Percentiles rank a stretch among this genome's conserved stretches.
Conservation (phyloP, 2,888 invertebrate genomes). For the Oxytorus armatus region DNA sequence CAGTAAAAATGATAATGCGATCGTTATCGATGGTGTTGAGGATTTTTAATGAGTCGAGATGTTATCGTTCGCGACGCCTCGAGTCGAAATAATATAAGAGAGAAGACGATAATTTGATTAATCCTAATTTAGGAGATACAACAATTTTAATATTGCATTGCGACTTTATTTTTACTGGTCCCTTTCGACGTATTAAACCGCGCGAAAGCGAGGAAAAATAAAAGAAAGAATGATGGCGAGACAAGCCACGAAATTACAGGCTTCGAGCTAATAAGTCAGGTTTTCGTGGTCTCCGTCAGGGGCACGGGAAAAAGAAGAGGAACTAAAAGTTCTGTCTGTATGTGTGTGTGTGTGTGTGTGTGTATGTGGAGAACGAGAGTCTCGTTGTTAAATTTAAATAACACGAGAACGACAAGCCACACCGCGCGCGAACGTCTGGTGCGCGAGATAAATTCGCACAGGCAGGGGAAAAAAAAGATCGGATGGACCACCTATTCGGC, state of each 20-base stretch:
- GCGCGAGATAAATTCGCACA: constrained; percentile 76
- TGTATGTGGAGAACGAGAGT: constrained; percentile 61
- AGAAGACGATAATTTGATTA: constrained; percentile 20
- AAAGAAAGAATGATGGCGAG: constrained; percentile 37
- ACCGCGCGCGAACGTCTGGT: constrained; percentile 74
- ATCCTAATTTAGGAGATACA: constrained; percentile 11
- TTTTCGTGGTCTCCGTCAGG: constrained; percentile 34
- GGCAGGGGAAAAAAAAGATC: constrained; percentile 59
- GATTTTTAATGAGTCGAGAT: constrained; percentile 54
- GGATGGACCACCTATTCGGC: constrained; percentile 78
- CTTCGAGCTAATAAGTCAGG: constrained; percentile 76
- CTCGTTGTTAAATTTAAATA: constrained; percentile 82
- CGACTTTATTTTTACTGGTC: constrained; percentile 7
- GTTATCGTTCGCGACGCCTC: constrained; percentile 50
- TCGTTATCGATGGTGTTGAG: constrained; percentile 52
- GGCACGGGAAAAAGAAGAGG: constrained; percentile 17
- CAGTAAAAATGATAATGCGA: constrained; percentile 57
- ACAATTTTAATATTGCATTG: constrained; percentile 6
- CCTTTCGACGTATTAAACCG: neutral
- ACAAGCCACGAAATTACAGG: constrained; percentile 65
- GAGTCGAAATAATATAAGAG: constrained; percentile 13
- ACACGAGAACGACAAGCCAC: constrained; percentile 80
- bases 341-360: constrained; percentile 15
- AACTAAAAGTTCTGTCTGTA: constrained; percentile 3
- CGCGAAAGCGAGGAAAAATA: constrained; percentile 4